Base-by-base conservation (phyloP, 2,797 vertebrate genomes). In the Crax fasciolata region DNA sequence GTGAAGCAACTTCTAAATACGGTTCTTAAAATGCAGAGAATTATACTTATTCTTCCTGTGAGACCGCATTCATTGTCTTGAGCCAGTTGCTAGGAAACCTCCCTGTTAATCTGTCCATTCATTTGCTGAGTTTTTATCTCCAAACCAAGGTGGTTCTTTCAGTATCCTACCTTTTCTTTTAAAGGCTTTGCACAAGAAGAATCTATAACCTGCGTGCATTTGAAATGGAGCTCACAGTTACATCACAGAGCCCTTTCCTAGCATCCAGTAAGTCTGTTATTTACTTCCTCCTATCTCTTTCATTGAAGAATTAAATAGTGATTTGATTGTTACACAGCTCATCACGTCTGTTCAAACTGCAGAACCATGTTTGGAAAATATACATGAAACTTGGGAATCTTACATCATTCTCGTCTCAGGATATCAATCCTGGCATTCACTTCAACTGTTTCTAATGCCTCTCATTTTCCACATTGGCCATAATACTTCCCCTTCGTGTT, bases 61-160 rank as follows among this genome's bases (percentile, higher is more conserved):
- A 94, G 30, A 85, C 28, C 0, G 1, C 73, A 57, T 87, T 83
- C 35, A 77, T 74, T 79, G 57, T 87, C 61, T 39, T 80, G 25
- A 90, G 13, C 11, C 24, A 67, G 94, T 94, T 97, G 84, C 94
- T 94, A 95, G 90, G 94, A 93, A 72, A 96, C 75, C 20, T 90
- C 38, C 61, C 52, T 46, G 25, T 49, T 95, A 93, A 87, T 87
- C 46, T 54, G 25, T 77, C 78, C 52, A 51, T 87, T 92, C 61
- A 66, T 91, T 86, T 84, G 5, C 21, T 35, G 46, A 72, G 19
- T 54, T 93, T 95, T 93, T 87, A 51, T 91, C 61, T 80, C 35
- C 76, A 71, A 73, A 74, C 13, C 24, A 28, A 65, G 20, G 62
- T 44, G 18, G n/a, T 72, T 87, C 23, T 30, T 93, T 74, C 49